These are phyloP conservation scores for Caenorhabditis angaria DNA, from an alignment of 2,888 invertebrate species.

Conservation along the genomic window DNA sequence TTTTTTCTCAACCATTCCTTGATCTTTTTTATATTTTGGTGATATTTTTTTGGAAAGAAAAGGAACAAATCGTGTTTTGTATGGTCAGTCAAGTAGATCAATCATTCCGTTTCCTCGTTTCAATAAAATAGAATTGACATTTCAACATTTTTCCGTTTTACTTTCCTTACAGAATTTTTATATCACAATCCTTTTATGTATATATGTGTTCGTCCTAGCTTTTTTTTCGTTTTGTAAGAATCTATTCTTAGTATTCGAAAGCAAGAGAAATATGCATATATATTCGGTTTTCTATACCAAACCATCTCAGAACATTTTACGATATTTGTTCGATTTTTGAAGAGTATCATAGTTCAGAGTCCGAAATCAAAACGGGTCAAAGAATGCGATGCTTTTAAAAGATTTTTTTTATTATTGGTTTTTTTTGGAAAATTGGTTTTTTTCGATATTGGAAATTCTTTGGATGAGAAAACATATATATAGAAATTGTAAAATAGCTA, in stretches of 20 bases:
- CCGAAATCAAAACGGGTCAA: neutral
- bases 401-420: neutral
- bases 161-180: neutral
- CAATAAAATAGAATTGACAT: neutral
- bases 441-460: neutral
- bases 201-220: neutral
- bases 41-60: no score
- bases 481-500: no score
- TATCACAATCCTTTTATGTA: neutral
- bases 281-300: neutral
- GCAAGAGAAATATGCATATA: no score
- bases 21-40: no score
- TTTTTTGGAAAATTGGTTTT: neutral
- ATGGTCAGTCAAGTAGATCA: slow-evolving; percentile 4
- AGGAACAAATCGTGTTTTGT: no score
- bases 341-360: neutral
- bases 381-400: neutral
- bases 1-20: no score
- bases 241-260: neutral
- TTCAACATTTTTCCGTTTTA: neutral
- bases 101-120: slow-evolving; percentile 4
- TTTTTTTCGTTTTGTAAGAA: neutral
- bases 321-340: neutral
- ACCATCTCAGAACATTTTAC: neutral
- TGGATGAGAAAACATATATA: neutral